Percentiles rank a stretch among this genome's conserved stretches.
phyloP scores from a whole-genome alignment of 64 coral and sea anemone species.

The Montipora foliosa region DNA sequence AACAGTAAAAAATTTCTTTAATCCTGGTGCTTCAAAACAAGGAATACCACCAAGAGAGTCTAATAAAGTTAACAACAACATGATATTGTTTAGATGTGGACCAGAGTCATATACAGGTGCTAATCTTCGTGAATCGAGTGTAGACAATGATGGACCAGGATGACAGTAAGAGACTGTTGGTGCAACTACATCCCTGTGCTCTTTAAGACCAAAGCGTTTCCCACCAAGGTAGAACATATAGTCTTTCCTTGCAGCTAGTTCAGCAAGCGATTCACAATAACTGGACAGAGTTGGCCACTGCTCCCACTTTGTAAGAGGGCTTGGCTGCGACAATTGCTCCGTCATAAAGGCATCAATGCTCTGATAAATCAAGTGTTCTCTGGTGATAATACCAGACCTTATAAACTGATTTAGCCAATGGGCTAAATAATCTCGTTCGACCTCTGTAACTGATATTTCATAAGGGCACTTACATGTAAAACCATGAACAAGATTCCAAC shows the following conservation, averaged over 20 bases:
- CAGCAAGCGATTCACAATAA: conserved; percentile 80
- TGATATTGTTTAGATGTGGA: conserved; percentile 70
- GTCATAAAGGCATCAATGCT: conserved; percentile 80
- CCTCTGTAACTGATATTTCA: conserved; percentile 32
- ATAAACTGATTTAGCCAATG: conserved; percentile 84
- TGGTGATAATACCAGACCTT: conserved; percentile 66
- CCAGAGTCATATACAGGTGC: conserved; percentile 41
- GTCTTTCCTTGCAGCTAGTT: conserved; percentile 52
- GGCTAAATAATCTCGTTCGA: conserved; percentile 79
- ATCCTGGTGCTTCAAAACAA: conserved; percentile 10
- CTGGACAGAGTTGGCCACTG: conserved; percentile 87
- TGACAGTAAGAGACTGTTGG: conserved; percentile 59
- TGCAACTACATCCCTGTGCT: conserved; percentile 50
- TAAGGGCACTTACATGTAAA: conserved; percentile 71
- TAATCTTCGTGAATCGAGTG: conserved; percentile 27
- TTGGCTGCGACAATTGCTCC: conserved; percentile 68
- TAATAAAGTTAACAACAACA: conserved; percentile 68
- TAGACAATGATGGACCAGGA: conserved; percentile 72
- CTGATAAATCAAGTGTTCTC: conserved; percentile 71
- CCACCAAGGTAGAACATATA: conserved; percentile 57
- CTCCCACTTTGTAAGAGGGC: conserved; percentile 76
- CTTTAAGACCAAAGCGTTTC: conserved; percentile 69
- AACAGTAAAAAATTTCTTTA: conserved; percentile 55
- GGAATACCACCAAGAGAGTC: conserved; percentile 68
- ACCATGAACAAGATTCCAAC: not conserved